A percentile compares a stretch with the other conserved stretches of the same genome.
Conservation (phyloP, 2,113 vertebrate species). For the Paratilapia polleni region DNA sequence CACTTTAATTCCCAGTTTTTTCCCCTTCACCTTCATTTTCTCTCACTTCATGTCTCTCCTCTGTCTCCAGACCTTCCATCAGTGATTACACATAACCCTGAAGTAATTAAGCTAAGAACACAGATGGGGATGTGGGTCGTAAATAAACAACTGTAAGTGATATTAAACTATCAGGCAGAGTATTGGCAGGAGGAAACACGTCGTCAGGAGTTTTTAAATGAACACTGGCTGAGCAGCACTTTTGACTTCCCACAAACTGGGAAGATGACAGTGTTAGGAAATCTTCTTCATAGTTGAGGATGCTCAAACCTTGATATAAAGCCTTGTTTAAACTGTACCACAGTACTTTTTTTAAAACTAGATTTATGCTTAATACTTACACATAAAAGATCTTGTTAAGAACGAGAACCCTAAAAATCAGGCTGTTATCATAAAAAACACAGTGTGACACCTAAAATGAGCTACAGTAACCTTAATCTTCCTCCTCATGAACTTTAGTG, state of each 20-base stretch:
- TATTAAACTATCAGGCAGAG: constrained; percentile 52
- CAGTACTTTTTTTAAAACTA: not conserved
- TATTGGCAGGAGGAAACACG: constrained; percentile 53
- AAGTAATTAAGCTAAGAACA: constrained; percentile 69
- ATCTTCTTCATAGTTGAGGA: not conserved
- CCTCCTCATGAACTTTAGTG: not conserved
- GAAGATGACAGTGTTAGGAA: not conserved
- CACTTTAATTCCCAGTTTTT: not conserved
- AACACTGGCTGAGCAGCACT: constrained; percentile 34
- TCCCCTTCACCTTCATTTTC: not conserved
- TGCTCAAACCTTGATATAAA: not conserved
- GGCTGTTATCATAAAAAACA: not conserved
- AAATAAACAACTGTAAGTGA: constrained; percentile 67
- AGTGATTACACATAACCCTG: constrained; percentile 41
- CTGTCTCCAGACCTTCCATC: constrained; percentile 33
- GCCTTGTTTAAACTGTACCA: not conserved
- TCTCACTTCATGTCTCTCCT: constrained; percentile 15
- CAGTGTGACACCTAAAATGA: not conserved
- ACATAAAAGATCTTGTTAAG: not conserved
- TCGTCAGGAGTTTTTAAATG: constrained; percentile 54
- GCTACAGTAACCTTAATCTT: not conserved
- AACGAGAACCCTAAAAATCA: not conserved
- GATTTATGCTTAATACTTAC: not conserved
- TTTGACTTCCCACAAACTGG: constrained; percentile 7
- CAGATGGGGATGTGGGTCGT: constrained; percentile 40